Base-by-base conservation (phyloP, 2,797 vertebrate species). In the Etheostoma nigrum region DNA sequence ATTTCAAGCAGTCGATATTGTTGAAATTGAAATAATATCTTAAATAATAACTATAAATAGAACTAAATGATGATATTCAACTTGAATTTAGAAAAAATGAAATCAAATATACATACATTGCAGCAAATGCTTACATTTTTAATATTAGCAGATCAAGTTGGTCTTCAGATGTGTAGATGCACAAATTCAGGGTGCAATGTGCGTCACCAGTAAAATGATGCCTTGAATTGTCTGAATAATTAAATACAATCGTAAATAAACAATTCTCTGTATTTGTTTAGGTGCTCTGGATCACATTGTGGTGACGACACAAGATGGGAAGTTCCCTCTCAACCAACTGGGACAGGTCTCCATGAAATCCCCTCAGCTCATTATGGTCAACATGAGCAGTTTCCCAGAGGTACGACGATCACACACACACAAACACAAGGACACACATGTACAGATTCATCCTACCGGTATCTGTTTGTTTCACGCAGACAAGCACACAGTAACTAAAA, bases 281-380 rank as follows among this genome's bases (percentile, higher is more conserved):
- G 98, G 98, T 78, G 96, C 96, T 76, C 95, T 99, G 80, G 97
- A 99, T 94, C 96, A 97, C 89, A 95, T 99, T 51, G 88, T 92
- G 5, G 97, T 99, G 89, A 47, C 93, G 73, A 99, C 97, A 71
- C 90, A 94, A 63, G 96, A 98, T 30, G 98, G 98, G 87, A 99
- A 97, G 87, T 96, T 98, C 82, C 96, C 97, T 0, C 95, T 99
- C 75, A 99, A 98, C 94, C 97, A 99, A 92, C 96, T 99, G 86
- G 97, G 96, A 42, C 98, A 99, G 93, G 95, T 99, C 94, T 96
- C 97, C 27, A 95, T 97, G 95, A 98, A 97, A 89, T 97, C 98
- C 9, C 95, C 97, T 1, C 98, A 97, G 87, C 92, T 99, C 86
- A 90, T 99, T 83, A 49, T 96, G 75, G 95, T 99, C 90, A 99